These are phyloP conservation scores for Ceratothoa steindachneri DNA, from an alignment of 2,888 invertebrate species.

Conservation along the genomic window DNA sequence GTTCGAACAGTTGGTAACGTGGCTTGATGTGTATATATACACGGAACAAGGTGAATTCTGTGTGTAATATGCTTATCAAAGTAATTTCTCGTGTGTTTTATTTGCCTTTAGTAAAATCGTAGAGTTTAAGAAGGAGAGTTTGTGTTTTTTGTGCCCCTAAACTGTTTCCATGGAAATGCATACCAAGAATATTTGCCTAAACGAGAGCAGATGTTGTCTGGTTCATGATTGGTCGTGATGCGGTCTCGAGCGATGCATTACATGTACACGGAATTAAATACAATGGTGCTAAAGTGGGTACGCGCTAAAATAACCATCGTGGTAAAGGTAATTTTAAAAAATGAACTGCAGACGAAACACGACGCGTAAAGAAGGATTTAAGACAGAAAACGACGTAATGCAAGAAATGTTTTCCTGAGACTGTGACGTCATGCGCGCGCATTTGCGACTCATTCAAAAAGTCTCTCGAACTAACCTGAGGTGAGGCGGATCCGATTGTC, in stretches of 20 bases:
- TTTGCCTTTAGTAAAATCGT: too few species aligned
- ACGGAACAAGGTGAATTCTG: background rate
- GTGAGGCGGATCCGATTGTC: constrained; percentile 2
- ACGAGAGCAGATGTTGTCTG: background rate
- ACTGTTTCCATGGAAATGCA: background rate
- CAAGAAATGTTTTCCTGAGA: background rate
- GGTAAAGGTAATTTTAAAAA: too few species aligned
- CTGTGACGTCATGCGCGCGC: constrained; percentile 15
- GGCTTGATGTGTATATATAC: background rate
- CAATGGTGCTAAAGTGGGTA: too few species aligned
- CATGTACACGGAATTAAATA: too few species aligned
- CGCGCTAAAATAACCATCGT: too few species aligned
- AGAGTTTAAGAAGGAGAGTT: too few species aligned
- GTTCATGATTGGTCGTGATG: background rate
- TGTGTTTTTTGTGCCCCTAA: too few species aligned
- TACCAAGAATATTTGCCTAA: background rate
- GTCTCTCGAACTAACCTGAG: constrained; percentile 4
- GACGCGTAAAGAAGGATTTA: too few species aligned
- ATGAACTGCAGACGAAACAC: too few species aligned
- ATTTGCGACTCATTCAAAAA: constrained; percentile 9
- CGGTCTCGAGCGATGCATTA: background rate
- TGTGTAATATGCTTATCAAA: too few species aligned
- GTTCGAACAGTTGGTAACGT: constrained; percentile 8
- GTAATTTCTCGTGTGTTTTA: too few species aligned
- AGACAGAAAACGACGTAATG: background rate